These are phyloP conservation scores for mouse (Mus musculus) DNA, from an alignment of 2,113 vertebrate genomes.

Conservation along the genomic window GRCm39 chr10:74957501-74958000, in stretches of 20 bases:
- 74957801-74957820: not conserved
- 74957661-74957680: conserved; percentile 36
- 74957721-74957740: not conserved
- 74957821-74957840: not conserved
- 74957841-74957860: not conserved
- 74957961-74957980: not conserved
- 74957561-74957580: not conserved
- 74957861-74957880: not conserved
- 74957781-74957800: too few species aligned
- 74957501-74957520: not conserved
- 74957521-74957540: not conserved
- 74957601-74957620: not conserved
- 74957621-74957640: not conserved
- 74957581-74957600: not conserved
- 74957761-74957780: not conserved
- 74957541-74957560: not conserved
- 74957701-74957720: not conserved
- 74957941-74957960: not conserved
- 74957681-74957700: not conserved
- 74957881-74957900: not conserved
- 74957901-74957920: not conserved
- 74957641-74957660: not conserved
- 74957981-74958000: not conserved
- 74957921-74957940: too few species aligned
- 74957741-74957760: not conserved